Evolutionary conservation across 2,797 vertebrate genomes (phyloP), one percentile per base, ranked within the genome.

Genomic region (Ibycter americanus): DNA sequence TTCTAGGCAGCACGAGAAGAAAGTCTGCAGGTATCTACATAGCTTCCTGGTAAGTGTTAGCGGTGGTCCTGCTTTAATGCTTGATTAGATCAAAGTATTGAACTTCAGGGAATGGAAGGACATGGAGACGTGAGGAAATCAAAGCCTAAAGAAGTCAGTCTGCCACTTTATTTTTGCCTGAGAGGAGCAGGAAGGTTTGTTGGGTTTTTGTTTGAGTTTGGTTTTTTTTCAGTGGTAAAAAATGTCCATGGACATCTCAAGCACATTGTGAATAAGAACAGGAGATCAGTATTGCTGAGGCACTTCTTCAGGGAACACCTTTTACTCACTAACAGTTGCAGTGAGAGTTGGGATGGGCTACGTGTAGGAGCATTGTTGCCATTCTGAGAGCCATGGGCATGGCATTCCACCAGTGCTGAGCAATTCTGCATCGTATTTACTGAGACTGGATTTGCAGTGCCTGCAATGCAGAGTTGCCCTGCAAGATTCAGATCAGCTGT

Each of bases 321-420:
- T 40, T 32, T 11, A 6, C 23, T 78, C 1, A 0, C 13, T 65
- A n/a, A 27, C 23, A 31, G 12, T 11, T 58, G n/a, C 26, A n/a
- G 8, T n/a, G 55, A 29, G n/a, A 20, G 9, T 21, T 51, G 25
- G 4, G 42, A 32, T 34, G 29, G n/a, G 22, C n/a, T 68, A 32
- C 12, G 1, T 0, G 1, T n/a, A n/a, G 55, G 32, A 19, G 11
- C 14, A 6, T 20, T 8, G 5, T 27, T 1, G 1, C 40, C 8
- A 1, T 77, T 54, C 46, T 46, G 34, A 56, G 18, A 65, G 38
- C 38, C 25, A 1, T 8, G 38, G 31, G 26, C 44, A 23, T 1
- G 4, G 21, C 12, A 7, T 11, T 58, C 9, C 15, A 4, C 12
- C 38, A 65, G 40, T 2, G 12, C 34, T 0, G 4, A 61, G 46